Base-by-base conservation (phyloP, 2,888 invertebrate species). In the Lagria hirta region DNA sequence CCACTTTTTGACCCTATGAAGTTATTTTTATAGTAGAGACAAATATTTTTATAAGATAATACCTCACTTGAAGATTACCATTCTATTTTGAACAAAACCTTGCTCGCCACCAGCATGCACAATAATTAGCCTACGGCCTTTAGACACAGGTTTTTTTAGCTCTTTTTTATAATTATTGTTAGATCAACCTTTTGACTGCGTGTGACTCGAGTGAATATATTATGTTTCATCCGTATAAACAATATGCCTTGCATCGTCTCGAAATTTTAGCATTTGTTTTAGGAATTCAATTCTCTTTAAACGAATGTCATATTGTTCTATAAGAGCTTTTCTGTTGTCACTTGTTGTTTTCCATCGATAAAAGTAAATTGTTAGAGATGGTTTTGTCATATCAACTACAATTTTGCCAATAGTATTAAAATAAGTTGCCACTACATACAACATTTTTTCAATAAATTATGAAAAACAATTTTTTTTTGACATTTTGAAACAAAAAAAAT, bases 241-340 rank as follows among this genome's bases (percentile, higher is more conserved):
- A 18, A 40, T 40, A 17, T 8, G 11, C 13, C 40, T 11, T 6
- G n/a, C 12, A 17, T 32, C 6, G 7, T 32, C 5, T 10, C 32
- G 22, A 23, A 21, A 24, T 32, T 23, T 7, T 3, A 8, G 23
- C 6, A 40, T 24, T 40, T 40, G 16, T 16, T 10, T 11, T 7
- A 40, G 13, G 24, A 21, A 40, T 12, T 24, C 12, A 6, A 40
- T 24, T 4, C 32, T 22, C 24, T 32, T 23, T n/a, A 22, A 26
- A 12, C 36, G 21, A 5, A 14, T 36, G 2, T 27, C 15, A 16
- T 36, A 4, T 2, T 8, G 7, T 13, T 36, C 36, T 0, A 36
- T n/a, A 5, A 36, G 11, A 8, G 13, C 18, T 17, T 35, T 23
- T 3, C 38, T 8, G 10, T 29, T 22, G 15, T 22, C 16, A 5